Conservation (phyloP, 1,140 invertebrate species). For the Pseudobourletiella spinata region DNA sequence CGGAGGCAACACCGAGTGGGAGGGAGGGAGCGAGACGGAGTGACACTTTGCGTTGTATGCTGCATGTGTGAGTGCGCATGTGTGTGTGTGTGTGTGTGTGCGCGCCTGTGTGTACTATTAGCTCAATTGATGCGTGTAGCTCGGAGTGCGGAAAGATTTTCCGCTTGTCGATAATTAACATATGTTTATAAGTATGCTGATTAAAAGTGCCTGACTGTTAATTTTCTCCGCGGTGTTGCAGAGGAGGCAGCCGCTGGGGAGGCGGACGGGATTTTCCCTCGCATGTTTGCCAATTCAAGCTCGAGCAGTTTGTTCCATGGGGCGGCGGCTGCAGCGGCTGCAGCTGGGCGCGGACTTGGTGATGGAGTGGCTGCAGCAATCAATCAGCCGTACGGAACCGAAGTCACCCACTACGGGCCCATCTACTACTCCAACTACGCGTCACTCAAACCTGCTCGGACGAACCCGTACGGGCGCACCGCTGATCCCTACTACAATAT, state of each 20-base stretch:
- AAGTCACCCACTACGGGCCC: constrained; percentile 47
- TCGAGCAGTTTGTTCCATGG: constrained; percentile 12
- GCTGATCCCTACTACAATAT: constrained; percentile 31
- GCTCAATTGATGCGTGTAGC: neutral
- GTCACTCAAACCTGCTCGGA: constrained; percentile 16
- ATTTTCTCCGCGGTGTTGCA: constrained; percentile 2
- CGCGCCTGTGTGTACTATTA: too few species aligned
- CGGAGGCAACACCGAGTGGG: too few species aligned
- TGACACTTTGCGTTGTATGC: too few species aligned
- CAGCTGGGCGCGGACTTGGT: constrained; percentile 4
- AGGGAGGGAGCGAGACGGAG: too few species aligned
- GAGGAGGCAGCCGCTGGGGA: constrained; percentile 13
- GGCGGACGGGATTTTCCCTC: constrained; percentile 10
- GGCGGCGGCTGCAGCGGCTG: constrained; percentile 5
- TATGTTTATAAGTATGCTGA: neutral
- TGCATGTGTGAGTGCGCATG: too few species aligned
- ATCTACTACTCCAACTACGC: constrained; percentile 43
- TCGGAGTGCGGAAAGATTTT: neutral
- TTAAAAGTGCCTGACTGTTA: neutral
- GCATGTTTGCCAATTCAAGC: constrained; percentile 17
- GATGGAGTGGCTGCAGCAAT: constrained; percentile 28
- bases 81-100: too few species aligned
- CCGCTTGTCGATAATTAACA: neutral
- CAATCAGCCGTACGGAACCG: constrained; percentile 43
- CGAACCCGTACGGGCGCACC: constrained; percentile 11